Base-by-base conservation (phyloP, 2,888 invertebrate species). In the Drosophila austrosaltans region DNA sequence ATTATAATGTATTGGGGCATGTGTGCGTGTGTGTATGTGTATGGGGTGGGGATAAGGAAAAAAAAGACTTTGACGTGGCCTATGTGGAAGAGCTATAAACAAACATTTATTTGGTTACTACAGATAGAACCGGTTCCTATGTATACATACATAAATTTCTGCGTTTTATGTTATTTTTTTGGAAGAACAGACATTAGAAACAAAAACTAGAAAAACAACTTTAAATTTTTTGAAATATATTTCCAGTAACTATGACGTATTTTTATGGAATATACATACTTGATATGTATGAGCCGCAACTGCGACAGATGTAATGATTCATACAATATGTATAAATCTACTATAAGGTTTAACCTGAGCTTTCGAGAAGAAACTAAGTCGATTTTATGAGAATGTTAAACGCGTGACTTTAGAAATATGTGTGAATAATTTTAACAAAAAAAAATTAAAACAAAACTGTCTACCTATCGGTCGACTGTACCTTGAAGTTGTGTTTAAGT, bases 1-100 rank as follows among this genome's bases (percentile, higher is more conserved):
- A 77, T 70, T 62, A 57, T 63, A 53, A 63, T 25, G 32, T 40
- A 40, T 71, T 72, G 36, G 36, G 36, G 8, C 8, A 4, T 48
- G 48, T 12, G 25, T 48, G 44, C 22, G 22, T 48, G 3, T 44
- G 20, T 64, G 12, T 10, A 64, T 5, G 30, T 36, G 32, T 6
- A 32, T 32, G 62, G n/a, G 25, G 25, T 12, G 39, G 57, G 57
- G n/a, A 25, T 32, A 22, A 39, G 36, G 28, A 32, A 20, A 36
- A 59, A 54, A 78, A 68, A 72, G 57, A 48, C 32, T 42, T 71
- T 72, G 80, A 85, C 87, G 87, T 82, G 87, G 82, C 87, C 85
- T 74, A 63, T 70, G 72, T 78, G 71, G 40, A 56, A 25, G 25
- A 66, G 76, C 80, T 53, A 63, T 66, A 66, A 53, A 81, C 57